Percentiles rank a stretch among this genome's conserved stretches.
Conservation (phyloP, 1,140 invertebrate species). For the Babylonia areolata region DNA sequence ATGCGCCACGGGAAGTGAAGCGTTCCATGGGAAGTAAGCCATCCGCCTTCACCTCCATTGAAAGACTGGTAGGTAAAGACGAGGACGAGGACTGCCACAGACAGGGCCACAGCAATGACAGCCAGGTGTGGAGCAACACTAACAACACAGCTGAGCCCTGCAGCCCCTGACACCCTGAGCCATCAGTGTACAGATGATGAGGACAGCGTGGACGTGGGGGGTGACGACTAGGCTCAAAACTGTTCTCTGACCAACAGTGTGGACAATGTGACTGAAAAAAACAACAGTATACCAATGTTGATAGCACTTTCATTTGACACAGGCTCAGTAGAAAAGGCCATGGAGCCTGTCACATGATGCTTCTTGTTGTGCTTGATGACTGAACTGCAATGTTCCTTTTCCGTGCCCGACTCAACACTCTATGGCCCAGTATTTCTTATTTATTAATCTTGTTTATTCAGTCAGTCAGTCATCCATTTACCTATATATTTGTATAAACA, state of each 20-base stretch:
- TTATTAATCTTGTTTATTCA: too few species aligned
- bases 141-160: not conserved
- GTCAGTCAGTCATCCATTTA: too few species aligned
- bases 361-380: too few species aligned
- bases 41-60: constrained; percentile 48
- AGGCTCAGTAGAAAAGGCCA: too few species aligned
- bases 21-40: constrained; percentile 9
- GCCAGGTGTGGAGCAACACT: not conserved
- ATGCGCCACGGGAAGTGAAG: constrained; percentile 15
- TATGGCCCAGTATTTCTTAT: too few species aligned
- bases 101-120: not conserved
- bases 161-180: not conserved
- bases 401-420: too few species aligned
- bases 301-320: too few species aligned
- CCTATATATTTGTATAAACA: too few species aligned
- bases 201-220: constrained; percentile 44
- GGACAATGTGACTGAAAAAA: too few species aligned
- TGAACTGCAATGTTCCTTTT: too few species aligned
- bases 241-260: not conserved
- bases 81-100: not conserved
- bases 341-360: too few species aligned
- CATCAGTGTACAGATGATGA: not conserved
- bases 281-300: too few species aligned
- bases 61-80: constrained; percentile 44
- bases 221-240: constrained; percentile 25